Evolutionary conservation across 2,113 vertebrate genomes (phyloP), one percentile per base, ranked within the genome.

Genomic region (Mellivora capensis): DNA sequence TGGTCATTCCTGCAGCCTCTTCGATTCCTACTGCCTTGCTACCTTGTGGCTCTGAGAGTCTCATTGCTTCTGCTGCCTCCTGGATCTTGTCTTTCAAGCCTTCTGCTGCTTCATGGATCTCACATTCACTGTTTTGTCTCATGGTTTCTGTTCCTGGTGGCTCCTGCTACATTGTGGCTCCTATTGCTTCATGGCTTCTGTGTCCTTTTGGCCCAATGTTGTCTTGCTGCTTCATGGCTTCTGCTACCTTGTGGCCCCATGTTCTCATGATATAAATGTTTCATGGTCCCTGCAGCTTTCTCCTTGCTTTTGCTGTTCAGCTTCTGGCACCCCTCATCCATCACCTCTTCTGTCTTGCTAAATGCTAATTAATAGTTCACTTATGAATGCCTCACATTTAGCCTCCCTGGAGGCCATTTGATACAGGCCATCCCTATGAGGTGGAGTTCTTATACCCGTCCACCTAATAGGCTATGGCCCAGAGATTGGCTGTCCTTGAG

Each of bases 211-310:
- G 80, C 74, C 88, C 69, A 76, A 44, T 25, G 77, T 39, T 96
- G 64, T 59, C 93, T 95, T 96, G 72, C 29, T 82, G 71, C 52
- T 94, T 97, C 84, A 79, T 34, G 59, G 84, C 93, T 97, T 95
- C 84, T 69, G 93, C 79, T 95, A 90, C 47, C 83, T 91, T 89
- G 25, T 80, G 84, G 82, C 6, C 90, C 72, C 52, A n/a, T 47
- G 57, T 96, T 89, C 67, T 97, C 59, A 90, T 29, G 10, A 90
- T 44, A 61, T 59, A 87, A 71, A 85, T 37, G 44, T 71, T 82
- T 93, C 49, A 89, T 47, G 74, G 81, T 52, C 96, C 94, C 81
- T 92, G 77, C 34, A 95, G 84, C 27, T 96, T 96, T 81, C 69
- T 80, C 69, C 87, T 91, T 86, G 67, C 49, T 95, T 88, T 96